phyloP scores from a whole-genome alignment of 2,797 vertebrate genomes.

The Phalloptychus januarius region DNA sequence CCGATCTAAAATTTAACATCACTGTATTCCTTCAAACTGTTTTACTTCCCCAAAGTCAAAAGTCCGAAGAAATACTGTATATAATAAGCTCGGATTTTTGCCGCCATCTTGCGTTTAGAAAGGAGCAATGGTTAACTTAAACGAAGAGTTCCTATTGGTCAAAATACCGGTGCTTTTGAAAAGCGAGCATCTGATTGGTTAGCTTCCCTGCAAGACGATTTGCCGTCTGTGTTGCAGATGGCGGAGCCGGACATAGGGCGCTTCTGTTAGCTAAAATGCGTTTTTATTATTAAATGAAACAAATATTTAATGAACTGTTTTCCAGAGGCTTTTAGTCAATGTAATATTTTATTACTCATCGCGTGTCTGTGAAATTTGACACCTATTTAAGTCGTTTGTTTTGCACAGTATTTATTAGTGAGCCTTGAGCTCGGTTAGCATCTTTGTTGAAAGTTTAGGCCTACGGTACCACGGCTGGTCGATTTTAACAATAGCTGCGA shows the following conservation, averaged over 20 bases:
- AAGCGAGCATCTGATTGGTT: conserved; percentile 75
- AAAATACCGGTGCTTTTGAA: conserved; percentile 57
- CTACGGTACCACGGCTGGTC: conserved; percentile 71
- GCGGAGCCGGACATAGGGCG: conserved; percentile 72
- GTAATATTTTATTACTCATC: conserved; percentile 8
- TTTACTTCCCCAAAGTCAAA: neutral
- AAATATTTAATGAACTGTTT: conserved; percentile 58
- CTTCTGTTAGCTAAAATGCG: conserved; percentile 60
- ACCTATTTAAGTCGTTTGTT: conserved; percentile 43
- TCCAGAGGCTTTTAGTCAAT: conserved; percentile 32
- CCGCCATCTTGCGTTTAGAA: conserved; percentile 54
- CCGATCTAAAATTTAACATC: neutral
- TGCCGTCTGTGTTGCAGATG: conserved; percentile 68
- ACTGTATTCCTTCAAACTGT: neutral
- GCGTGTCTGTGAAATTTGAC: conserved; percentile 27
- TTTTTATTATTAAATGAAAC: conserved; percentile 79
- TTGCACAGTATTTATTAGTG: conserved; percentile 74
- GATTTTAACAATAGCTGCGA: conserved; percentile 85
- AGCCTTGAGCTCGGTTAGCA: conserved; percentile 68
- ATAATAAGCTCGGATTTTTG: conserved; percentile 17
- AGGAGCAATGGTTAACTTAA: neutral
- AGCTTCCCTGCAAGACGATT: conserved; percentile 41
- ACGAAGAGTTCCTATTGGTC: conserved; percentile 63
- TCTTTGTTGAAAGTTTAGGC: conserved; percentile 80
- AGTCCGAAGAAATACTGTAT: too few relatives aligned